Evolutionary conservation across 2,797 vertebrate genomes (phyloP).

Genomic region (Nannoperca australis): DNA sequence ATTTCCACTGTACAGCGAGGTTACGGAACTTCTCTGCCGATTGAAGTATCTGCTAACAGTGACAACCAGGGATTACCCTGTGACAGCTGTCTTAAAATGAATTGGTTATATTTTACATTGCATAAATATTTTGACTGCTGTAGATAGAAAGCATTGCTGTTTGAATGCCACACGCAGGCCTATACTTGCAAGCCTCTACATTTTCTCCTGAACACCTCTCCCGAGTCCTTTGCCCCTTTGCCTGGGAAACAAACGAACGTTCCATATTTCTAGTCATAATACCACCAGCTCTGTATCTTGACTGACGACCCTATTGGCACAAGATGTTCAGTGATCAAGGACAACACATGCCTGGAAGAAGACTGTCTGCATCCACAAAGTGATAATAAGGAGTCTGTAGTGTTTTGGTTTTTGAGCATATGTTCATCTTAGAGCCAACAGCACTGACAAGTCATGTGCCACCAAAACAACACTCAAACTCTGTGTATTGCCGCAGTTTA

Average conservation of each 20-base stretch:
- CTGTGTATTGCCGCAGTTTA: neutral
- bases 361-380: neutral
- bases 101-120: too few relatives aligned
- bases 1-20: too few relatives aligned
- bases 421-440: neutral
- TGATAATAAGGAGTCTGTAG: neutral
- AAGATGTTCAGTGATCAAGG: constrained; percentile 1
- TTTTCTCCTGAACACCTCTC: neutral
- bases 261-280: neutral
- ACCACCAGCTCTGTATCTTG: neutral
- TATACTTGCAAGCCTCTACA: too few relatives aligned
- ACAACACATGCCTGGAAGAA: neutral
- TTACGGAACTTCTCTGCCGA: too few relatives aligned
- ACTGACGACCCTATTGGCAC: constrained; percentile 3
- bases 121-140: too few relatives aligned
- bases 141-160: too few relatives aligned
- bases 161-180: too few relatives aligned
- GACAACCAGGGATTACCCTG: too few relatives aligned
- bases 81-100: too few relatives aligned
- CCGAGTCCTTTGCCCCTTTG: neutral
- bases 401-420: neutral
- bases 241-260: too few relatives aligned
- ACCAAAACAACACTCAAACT: neutral
- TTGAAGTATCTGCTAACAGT: too few relatives aligned
- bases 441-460: neutral